Evolutionary conservation across 2,888 invertebrate species (phyloP).

Genomic region (Tetragonisca angustula): DNA sequence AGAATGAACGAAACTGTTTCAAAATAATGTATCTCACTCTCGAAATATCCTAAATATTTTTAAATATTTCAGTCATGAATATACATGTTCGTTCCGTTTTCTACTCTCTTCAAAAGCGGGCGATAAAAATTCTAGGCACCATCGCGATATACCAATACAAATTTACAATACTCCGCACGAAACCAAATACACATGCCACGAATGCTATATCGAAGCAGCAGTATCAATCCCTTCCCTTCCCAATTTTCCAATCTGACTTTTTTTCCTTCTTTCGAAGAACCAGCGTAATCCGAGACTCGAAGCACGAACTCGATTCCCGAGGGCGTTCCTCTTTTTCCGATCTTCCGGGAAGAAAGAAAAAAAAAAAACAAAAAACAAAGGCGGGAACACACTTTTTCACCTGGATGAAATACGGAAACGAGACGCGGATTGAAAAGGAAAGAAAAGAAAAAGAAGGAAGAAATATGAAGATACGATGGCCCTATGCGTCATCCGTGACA

Average conservation of each 20-base stretch:
- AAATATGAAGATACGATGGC: background rate
- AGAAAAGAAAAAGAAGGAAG: background rate
- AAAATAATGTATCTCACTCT: too few relatives aligned
- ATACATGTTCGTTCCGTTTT: too few relatives aligned
- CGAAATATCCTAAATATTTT: too few relatives aligned
- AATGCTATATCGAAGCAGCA: background rate
- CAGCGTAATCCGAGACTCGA: background rate
- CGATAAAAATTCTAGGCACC: too few relatives aligned
- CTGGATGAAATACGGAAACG: background rate
- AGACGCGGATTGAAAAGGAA: background rate
- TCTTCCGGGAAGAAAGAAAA: background rate
- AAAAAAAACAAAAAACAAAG: too few relatives aligned
- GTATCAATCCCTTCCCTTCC: background rate
- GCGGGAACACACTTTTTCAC: background rate
- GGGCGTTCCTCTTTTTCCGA: background rate
- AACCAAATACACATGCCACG: background rate
- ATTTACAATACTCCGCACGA: too few relatives aligned
- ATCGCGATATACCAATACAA: background rate
- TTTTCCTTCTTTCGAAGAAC: background rate
- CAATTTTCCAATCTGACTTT: background rate
- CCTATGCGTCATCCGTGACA: constrained; percentile 3
- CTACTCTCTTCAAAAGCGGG: too few relatives aligned
- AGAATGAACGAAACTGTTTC: background rate
- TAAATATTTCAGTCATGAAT: too few relatives aligned
- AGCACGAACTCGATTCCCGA: background rate